phyloP scores from a whole-genome alignment of 2,113 vertebrate species.

The Paratilapia polleni region DNA sequence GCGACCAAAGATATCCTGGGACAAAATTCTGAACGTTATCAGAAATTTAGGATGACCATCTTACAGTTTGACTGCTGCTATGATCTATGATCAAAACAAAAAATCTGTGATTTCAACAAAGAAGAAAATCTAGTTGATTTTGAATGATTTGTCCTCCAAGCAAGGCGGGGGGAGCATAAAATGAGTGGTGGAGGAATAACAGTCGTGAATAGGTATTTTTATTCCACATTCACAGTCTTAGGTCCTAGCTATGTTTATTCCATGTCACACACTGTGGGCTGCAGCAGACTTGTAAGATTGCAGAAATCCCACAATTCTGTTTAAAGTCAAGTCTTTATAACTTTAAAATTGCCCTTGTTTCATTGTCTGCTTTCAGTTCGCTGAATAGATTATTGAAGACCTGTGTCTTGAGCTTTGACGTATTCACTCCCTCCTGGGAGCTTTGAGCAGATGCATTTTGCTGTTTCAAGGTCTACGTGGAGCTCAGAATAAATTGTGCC shows the following conservation, averaged over 20 bases:
- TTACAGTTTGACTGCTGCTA: fast-evolving
- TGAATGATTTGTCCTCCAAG: too few species aligned
- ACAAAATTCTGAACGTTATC: not conserved
- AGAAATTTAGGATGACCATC: not conserved
- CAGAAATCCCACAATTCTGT: not conserved
- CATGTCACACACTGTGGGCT: not conserved
- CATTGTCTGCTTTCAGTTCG: not conserved
- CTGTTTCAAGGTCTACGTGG: not conserved
- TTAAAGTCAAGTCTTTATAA: too few species aligned
- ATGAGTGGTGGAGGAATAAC: too few species aligned
- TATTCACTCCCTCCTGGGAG: not conserved
- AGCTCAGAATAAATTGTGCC: not conserved
- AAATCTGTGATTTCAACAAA: too few species aligned
- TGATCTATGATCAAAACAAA: too few species aligned
- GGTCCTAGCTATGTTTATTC: too few species aligned
- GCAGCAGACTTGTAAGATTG: too few species aligned
- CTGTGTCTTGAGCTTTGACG: not conserved
- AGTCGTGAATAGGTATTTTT: too few species aligned
- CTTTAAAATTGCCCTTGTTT: fast-evolving
- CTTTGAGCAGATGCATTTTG: not conserved
- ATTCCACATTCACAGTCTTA: too few species aligned
- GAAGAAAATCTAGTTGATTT: too few species aligned
- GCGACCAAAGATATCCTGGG: too few species aligned
- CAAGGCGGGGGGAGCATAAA: too few species aligned
- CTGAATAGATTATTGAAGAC: not conserved